Evolutionary conservation across 2,113 vertebrate genomes (phyloP), one percentile per base, ranked within the genome.

Genomic region (Platysternon megacephalum): DNA sequence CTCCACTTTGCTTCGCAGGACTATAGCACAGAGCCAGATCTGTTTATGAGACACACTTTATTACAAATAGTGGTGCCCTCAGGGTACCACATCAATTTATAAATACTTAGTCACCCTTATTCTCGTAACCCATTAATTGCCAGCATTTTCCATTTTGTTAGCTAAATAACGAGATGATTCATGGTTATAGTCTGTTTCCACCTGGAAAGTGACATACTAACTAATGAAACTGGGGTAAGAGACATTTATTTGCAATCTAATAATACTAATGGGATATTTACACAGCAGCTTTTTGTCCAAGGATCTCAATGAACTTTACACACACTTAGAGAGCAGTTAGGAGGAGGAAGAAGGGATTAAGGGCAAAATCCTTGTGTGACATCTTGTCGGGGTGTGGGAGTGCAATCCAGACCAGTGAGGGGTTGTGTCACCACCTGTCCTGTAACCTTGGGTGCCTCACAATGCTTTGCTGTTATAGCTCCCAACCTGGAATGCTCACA

Each of bases 61-160:
- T 92, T 95, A 91, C 51, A 1, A 44, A 49, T 90, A 95, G 93
- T 89, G 85, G 49, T 85, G 58, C 92, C 94, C 87, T 88, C 74
- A 85, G 94, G 95, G 49, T 88, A 79, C 89, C 14, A 79, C 87
- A 94, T 94, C 96, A 87, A 3, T 96, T 95, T 92, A 58, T 85
- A 88, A 97, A 52, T 91, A 93, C 89, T 95, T 91, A 93, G 86
- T 53, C 0, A 0, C 74, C 91, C 90, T 93, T 88, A 44, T 8
- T 86, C 74, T 82, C 49, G 93, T 96, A 97, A 97, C 95, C 85
- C 93, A 92, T 82, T 91, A 52, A 22, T 58, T 89, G 42, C 92
- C 74, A 48, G 52, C 11, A 1, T 28, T 86, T 82, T 88, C 26
- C 7, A 17, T 88, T 76, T 29, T 11, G 2, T 26, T 81, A 72